Conservation (phyloP, 2,797 vertebrate species). For the Halcyon chelicuti region DNA sequence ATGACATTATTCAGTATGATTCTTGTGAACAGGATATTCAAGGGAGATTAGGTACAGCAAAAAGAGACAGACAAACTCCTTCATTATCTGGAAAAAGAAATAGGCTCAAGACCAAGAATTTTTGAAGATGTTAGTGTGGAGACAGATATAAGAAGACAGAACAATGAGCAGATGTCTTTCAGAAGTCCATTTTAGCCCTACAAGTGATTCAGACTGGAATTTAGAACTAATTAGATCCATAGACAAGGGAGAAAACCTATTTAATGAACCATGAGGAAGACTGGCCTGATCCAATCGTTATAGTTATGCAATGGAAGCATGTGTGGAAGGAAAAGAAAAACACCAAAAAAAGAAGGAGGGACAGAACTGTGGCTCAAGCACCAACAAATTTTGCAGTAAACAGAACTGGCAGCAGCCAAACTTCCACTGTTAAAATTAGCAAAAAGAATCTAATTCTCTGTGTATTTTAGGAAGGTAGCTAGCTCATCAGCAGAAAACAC, state of each 20-base stretch:
- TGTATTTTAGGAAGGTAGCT: neutral
- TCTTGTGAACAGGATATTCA: neutral
- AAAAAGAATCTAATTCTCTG: neutral
- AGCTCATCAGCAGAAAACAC: neutral
- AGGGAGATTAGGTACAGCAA: neutral
- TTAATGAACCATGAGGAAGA: neutral
- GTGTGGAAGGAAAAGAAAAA: neutral
- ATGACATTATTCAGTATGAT: neutral
- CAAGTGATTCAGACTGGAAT: neutral
- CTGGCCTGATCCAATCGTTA: neutral
- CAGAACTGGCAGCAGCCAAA: neutral
- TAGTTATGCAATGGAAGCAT: neutral
- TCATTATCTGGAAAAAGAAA: neutral
- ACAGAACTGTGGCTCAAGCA: neutral
- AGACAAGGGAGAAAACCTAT: neutral
- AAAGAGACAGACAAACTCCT: neutral
- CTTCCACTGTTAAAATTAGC: neutral
- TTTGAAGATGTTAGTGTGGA: neutral
- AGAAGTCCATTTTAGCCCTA: neutral
- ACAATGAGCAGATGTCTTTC: neutral
- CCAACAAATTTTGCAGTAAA: neutral
- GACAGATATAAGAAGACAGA: neutral
- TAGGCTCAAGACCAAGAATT: neutral
- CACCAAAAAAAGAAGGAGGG: fast-evolving
- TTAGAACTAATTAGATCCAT: neutral